A percentile compares a stretch with the other conserved stretches of the same genome.
These are phyloP conservation scores for Acleris literana DNA, from an alignment of 2,888 invertebrate species.

Conservation along the genomic window DNA sequence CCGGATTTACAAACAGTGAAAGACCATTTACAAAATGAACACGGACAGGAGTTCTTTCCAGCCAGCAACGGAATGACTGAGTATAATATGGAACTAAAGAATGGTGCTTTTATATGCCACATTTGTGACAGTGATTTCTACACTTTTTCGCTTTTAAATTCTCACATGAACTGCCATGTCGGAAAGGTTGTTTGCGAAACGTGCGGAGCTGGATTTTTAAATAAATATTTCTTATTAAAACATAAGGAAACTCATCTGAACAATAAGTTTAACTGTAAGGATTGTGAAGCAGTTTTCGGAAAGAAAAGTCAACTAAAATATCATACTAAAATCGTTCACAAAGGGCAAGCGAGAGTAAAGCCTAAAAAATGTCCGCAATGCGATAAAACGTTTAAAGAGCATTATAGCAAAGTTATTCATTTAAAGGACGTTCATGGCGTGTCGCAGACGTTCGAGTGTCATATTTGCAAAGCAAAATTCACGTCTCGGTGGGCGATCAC, in stretches of 20 bases:
- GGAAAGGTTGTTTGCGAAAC: conserved; percentile 64
- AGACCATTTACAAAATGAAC: conserved; percentile 51
- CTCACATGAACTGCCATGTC: conserved; percentile 60
- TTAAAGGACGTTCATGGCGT: conserved; percentile 58
- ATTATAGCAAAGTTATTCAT: conserved; percentile 59
- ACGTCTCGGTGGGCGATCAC: conserved; percentile 54
- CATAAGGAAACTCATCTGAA: conserved; percentile 56
- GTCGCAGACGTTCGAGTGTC: conserved; percentile 50
- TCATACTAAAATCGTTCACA: conserved; percentile 67
- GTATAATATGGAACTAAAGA: conserved; percentile 52
- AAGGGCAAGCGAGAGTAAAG: conserved; percentile 49
- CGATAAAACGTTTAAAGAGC: conserved; percentile 55
- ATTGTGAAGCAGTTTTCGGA: conserved; percentile 64
- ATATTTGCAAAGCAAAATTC: conserved; percentile 53
- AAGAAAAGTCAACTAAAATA: conserved; percentile 71
- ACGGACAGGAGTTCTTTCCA: conserved; percentile 48
- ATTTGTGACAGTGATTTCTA: conserved; percentile 53
- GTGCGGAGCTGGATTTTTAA: conserved; percentile 60
- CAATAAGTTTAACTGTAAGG: conserved; percentile 54
- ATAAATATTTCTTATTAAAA: conserved; percentile 53
- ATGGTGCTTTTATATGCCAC: conserved; percentile 55
- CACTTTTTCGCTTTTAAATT: conserved; percentile 53
- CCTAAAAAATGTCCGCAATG: conserved; percentile 58
- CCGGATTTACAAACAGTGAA: conserved; percentile 47
- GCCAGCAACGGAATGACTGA: conserved; percentile 62